Conservation (phyloP, 2,113 vertebrate species). For the Leiothrix lutea region DNA sequence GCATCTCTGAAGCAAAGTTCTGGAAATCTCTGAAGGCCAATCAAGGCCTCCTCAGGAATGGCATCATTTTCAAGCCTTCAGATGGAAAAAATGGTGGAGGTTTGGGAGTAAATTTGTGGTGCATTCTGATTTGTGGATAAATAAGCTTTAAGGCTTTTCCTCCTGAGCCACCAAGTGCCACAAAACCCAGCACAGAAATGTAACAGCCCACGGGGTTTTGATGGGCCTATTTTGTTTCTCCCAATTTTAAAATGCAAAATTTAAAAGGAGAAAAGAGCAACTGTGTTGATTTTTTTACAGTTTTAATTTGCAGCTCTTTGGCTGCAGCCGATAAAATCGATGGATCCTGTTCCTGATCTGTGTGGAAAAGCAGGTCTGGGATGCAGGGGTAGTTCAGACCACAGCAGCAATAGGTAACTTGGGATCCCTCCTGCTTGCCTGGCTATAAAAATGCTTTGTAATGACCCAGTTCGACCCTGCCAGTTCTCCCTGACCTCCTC, state of each 20-base stretch:
- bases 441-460: conserved; percentile 79
- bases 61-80: neutral
- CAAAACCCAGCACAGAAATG: neutral
- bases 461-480: conserved; percentile 81
- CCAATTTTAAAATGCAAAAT: neutral
- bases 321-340: neutral
- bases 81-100: rapidly evolving
- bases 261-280: neutral
- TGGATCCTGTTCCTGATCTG: neutral
- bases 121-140: neutral
- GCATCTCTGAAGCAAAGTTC: neutral
- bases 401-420: neutral
- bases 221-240: neutral
- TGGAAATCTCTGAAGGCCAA: neutral
- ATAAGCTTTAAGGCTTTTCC: neutral
- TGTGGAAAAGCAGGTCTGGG: neutral
- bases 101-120: neutral
- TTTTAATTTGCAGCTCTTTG: neutral
- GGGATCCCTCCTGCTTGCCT: conserved; percentile 16
- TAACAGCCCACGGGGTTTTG: rapidly evolving
- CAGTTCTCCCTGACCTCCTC: conserved; percentile 84
- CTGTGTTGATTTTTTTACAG: neutral
- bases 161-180: neutral
- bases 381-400: neutral
- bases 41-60: too few species aligned